These are phyloP conservation scores for Gorsachius goisagi DNA, from an alignment of 2,113 vertebrate genomes.

Conservation along the genomic window DNA sequence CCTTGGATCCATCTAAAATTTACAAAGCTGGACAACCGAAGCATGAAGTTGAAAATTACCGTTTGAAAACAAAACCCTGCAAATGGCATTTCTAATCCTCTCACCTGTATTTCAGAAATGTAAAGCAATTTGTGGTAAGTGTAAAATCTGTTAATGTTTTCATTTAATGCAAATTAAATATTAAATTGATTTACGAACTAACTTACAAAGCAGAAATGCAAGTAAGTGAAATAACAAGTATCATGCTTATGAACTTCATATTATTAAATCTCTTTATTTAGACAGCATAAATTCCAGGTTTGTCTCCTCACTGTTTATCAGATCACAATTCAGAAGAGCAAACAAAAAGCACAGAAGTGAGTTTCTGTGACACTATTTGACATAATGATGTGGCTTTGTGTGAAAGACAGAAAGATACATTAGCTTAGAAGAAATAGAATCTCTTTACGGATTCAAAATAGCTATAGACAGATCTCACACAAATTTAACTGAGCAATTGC, in stretches of 20 bases:
- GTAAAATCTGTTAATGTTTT: background rate
- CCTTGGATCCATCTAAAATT: background rate
- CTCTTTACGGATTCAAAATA: background rate
- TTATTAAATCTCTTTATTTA: background rate
- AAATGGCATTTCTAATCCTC: background rate
- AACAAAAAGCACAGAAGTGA: background rate
- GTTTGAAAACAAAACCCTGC: background rate
- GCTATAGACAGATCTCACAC: background rate
- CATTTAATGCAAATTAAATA: background rate
- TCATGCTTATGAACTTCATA: background rate
- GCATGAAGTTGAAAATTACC: background rate
- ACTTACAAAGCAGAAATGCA: background rate
- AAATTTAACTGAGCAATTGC: constrained; percentile 38
- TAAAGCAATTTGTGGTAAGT: background rate
- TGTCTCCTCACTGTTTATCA: background rate
- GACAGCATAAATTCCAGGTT: background rate
- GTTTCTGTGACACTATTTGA: background rate
- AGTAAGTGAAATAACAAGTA: background rate
- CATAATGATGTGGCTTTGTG: background rate
- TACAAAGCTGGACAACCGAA: background rate
- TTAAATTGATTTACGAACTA: background rate
- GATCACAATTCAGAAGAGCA: background rate
- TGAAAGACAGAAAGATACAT: background rate
- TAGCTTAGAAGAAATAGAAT: background rate
- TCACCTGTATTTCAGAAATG: background rate